Evolutionary conservation across 2,888 invertebrate species (phyloP), one percentile per base, ranked within the genome.

Genomic region (Electrophaes corylata): DNA sequence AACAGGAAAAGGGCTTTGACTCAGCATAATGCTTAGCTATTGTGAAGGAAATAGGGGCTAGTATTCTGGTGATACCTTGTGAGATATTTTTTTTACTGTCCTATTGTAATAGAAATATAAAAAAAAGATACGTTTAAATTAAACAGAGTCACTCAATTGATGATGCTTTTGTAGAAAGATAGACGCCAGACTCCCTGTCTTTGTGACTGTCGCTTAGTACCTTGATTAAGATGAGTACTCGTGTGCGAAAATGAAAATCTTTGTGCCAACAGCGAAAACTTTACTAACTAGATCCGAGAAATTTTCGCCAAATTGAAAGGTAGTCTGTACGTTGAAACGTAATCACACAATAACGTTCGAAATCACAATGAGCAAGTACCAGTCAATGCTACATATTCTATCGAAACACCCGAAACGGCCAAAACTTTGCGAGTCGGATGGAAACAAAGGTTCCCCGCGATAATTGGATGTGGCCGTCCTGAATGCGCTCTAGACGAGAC

Each of bases 401-500:
- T 77, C 69, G 76, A 70, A 74, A 72, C 71, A 71, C 70, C 71
- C 69, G 69, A 71, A 70, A 68, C 67, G 68, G 73, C 70, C 73
- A 76, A 75, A 59, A 60, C 50, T 60, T 72, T 70, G 46, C 49
- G 35, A 54, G 47, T 71, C 66, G 76, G 83, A 80, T 83, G 76
- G 84, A 83, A 88, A 90, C 90, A 90, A 89, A 88, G 86, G 84
- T 81, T 82, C 79, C 75, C 85, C 84, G 82, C 84, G 88, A 88
- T 91, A 91, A 91, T 91, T 90, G 90, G 91, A 88, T 82, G 89
- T 84, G 90, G 88, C 86, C 86, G 85, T 81, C 81, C 85, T 84
- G 86, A 88, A 88, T 86, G 83, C 86, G 84, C 84, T 84, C 90
- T 87, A 90, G 90, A 88, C 90, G 88, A 88, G 88, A 91, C 89